Evolutionary conservation across 2,797 vertebrate species (phyloP).

Genomic region (Myripristis murdjan): DNA sequence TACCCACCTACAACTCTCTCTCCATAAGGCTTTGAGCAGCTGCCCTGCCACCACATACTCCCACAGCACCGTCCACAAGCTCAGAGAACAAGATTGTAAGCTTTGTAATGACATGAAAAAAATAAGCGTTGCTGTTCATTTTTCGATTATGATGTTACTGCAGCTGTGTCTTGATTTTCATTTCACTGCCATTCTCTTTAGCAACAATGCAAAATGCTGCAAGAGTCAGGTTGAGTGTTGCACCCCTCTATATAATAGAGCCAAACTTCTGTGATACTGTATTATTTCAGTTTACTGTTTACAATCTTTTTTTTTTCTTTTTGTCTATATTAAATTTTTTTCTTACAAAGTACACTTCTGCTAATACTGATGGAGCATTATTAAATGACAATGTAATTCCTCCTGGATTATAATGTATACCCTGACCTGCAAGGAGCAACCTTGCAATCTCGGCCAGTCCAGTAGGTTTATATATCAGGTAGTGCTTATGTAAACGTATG

Average conservation of each 20-base stretch:
- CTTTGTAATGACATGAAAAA: neutral
- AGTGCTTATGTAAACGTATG: conserved; percentile 11
- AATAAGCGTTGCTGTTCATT: neutral
- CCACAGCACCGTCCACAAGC: too few species aligned
- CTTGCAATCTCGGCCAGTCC: conserved; percentile 2
- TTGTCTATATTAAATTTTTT: conserved; percentile 14
- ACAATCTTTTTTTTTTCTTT: neutral
- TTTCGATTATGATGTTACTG: neutral
- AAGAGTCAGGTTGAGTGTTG: neutral
- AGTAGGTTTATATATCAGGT: conserved; percentile 12
- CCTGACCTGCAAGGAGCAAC: conserved; percentile 28
- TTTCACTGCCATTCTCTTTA: conserved; percentile 6
- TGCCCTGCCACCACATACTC: too few species aligned
- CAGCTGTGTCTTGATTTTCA: neutral
- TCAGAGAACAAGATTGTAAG: too few species aligned
- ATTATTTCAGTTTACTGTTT: neutral
- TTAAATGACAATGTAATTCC: conserved; percentile 35
- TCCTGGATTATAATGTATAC: conserved; percentile 35
- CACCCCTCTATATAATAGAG: conserved; percentile 7
- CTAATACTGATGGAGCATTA: conserved; percentile 18
- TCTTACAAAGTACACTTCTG: conserved; percentile 11
- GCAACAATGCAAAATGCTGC: neutral
- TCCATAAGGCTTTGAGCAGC: too few species aligned
- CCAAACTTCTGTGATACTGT: conserved; percentile 3
- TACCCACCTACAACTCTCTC: too few species aligned